Evolutionary conservation across 2,888 invertebrate species (phyloP).

Genomic region (Dyspetes luteomarginatus): DNA sequence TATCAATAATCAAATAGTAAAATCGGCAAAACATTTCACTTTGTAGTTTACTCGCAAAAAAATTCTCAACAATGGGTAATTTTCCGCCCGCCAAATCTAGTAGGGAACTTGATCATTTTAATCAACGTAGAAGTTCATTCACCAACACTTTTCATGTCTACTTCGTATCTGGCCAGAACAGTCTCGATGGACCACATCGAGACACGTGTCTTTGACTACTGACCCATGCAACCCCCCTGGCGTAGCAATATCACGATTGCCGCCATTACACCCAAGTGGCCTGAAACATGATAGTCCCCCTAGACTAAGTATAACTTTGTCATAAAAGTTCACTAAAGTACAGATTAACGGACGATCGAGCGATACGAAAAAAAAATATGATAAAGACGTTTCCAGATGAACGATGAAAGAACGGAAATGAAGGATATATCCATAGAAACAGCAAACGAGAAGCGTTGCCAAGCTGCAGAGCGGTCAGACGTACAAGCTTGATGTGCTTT

Average conservation of each 20-base stretch:
- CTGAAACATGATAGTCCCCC: neutral
- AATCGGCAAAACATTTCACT: too few relatives aligned
- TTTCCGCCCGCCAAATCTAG: too few relatives aligned
- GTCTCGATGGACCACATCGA: too few relatives aligned
- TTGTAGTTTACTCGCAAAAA: too few relatives aligned
- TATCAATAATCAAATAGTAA: too few relatives aligned
- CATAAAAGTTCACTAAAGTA: neutral
- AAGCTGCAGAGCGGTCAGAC: constrained; percentile 35
- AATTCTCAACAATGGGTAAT: too few relatives aligned
- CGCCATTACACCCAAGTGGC: neutral
- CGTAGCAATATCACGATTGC: neutral
- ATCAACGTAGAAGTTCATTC: too few relatives aligned
- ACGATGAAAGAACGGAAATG: constrained; percentile 29
- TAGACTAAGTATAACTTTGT: constrained; percentile 11
- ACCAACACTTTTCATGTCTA: too few relatives aligned
- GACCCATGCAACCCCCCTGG: too few relatives aligned
- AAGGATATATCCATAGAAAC: constrained; percentile 18
- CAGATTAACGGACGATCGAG: neutral
- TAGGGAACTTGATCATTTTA: too few relatives aligned
- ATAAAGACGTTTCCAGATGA: constrained; percentile 21
- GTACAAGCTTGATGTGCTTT: constrained; percentile 20
- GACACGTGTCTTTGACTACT: too few relatives aligned
- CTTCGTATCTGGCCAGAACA: too few relatives aligned
- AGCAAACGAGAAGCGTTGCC: constrained; percentile 41
- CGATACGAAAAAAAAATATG: constrained; percentile 19